Percentiles rank a stretch among this genome's conserved stretches.
Evolutionary conservation across 2,888 invertebrate species (phyloP).

Genomic region (Tinea semifulvella): DNA sequence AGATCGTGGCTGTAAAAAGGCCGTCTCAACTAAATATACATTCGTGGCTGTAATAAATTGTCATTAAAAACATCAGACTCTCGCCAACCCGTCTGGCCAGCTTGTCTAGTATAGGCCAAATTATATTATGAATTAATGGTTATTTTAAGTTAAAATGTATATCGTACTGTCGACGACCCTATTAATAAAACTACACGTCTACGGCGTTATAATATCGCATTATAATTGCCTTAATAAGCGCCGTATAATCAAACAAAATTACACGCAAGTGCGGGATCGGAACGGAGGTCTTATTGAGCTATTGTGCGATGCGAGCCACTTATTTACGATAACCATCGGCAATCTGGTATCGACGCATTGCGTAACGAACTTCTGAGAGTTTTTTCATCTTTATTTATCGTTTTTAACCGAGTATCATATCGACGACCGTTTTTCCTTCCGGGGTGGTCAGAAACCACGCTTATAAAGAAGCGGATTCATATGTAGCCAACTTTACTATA

Average conservation of each 20-base stretch:
- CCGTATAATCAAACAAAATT: slow-evolving; percentile 51
- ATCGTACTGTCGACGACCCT: slow-evolving; percentile 27
- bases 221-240: slow-evolving; percentile 56
- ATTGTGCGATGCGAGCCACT: slow-evolving; percentile 25
- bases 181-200: no score
- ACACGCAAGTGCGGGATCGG: slow-evolving; percentile 36
- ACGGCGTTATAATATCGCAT: slow-evolving; percentile 34
- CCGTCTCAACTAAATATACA: no score
- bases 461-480: no score
- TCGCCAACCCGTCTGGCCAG: no score
- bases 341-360: slow-evolving; percentile 1
- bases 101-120: no score
- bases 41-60: background rate
- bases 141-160: slow-evolving; percentile 28
- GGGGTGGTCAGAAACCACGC: no score
- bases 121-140: background rate
- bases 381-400: no score
- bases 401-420: no score
- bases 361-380: background rate
- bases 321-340: background rate
- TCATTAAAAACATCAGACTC: no score
- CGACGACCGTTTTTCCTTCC: no score
- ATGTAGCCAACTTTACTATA: no score
- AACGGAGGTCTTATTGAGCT: slow-evolving; percentile 37
- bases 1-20: no score